Base-by-base conservation (phyloP, 2,113 vertebrate species). In the Apodemus speciosus region DNA sequence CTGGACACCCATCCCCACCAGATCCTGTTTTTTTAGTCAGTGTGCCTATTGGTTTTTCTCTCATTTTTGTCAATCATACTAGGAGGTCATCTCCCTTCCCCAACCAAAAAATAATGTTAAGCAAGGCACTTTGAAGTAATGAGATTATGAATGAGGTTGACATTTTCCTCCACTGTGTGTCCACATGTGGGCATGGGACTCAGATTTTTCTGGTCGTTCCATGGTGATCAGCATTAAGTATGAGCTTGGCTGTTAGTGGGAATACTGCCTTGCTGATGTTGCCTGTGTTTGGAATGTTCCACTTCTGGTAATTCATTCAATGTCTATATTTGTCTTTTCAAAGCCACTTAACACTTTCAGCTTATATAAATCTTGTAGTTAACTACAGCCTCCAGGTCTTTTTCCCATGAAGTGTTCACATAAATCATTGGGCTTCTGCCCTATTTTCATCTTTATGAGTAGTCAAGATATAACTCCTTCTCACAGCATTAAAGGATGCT, bases 271-370 rank as follows among this genome's bases (percentile, higher is more conserved):
- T 38, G 32, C 62, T 16, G 8, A 21, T 25, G 13, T 53, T 46
- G 4, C n/a, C 40, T 72, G 10, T 35, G 75, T 89, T 38, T 79
- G 51, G 49, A 89, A 69, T 77, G 27, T 53, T 14, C 43, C 69
- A 69, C 80, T 40, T 79, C 27, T 10, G 9, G 27, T 83, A 43
- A 62, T 35, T 72, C 51, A 35, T 0, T 84, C 71, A 51, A 46
- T 4, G 35, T 72, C 10, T 11, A n/a, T 27, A 73, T 75, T 86
- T 38, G 23, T 90, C 85, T 64, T 76, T 60, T 73, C 92, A 93
- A 88, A 90, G 68, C 35, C 71, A 77, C 90, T 81, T 83, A 85
- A 89, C 73, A 62, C 90, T 53, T 96, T 71, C 4, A 38, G 77
- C 60, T 95, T 79, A 43, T 38, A 62, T 62, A 84, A 95, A 69